Conservation (phyloP, 2,888 invertebrate genomes). For the Noctua janthina region DNA sequence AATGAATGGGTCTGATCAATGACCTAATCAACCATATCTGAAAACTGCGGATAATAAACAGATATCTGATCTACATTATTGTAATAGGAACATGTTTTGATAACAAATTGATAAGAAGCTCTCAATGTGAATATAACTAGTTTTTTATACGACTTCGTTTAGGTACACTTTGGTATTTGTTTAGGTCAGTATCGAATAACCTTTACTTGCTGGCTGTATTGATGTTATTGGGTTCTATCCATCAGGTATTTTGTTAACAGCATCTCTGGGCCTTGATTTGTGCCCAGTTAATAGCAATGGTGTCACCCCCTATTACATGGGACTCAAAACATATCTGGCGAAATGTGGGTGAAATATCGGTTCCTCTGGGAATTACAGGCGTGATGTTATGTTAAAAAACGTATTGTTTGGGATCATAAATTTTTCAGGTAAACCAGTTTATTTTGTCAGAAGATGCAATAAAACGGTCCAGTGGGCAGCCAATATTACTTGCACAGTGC, state of each 20-base stretch:
- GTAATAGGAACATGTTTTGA: conserved; percentile 1
- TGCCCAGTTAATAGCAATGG: neutral
- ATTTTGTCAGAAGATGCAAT: conserved; percentile 59
- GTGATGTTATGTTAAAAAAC: neutral
- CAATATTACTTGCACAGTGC: conserved; percentile 51
- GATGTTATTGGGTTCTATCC: no score
- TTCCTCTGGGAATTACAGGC: neutral
- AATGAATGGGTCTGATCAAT: neutral
- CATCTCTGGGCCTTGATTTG: neutral
- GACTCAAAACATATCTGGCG: neutral
- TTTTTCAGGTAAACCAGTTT: conserved; percentile 34
- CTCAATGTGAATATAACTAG: neutral
- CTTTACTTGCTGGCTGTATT: neutral
- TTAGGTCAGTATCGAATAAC: neutral
- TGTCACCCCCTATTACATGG: neutral
- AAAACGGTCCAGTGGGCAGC: conserved; percentile 48
- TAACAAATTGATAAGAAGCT: neutral
- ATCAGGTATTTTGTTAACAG: neutral
- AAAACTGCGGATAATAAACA: neutral
- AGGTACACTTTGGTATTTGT: neutral
- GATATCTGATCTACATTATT: conserved; percentile 3
- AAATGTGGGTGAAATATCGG: neutral
- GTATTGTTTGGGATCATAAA: neutral
- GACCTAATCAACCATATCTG: neutral
- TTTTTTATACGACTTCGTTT: neutral